Percentiles rank a stretch among this genome's conserved stretches.
Conservation (phyloP, 2,888 invertebrate species). For the Anarsia innoxiella region DNA sequence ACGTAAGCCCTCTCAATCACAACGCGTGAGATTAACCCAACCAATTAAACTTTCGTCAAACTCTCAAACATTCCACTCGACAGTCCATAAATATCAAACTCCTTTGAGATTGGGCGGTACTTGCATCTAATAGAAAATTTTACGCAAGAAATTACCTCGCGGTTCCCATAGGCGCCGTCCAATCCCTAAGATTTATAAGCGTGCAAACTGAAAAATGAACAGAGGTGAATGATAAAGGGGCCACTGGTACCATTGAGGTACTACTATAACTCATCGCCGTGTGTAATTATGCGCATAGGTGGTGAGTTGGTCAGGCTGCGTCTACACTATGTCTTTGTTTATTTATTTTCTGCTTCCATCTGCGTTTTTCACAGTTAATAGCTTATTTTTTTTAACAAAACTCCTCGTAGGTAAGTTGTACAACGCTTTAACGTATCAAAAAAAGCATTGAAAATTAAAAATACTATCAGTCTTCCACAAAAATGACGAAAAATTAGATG, state of each 20-base stretch:
- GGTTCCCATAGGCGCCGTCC: conserved; percentile 30
- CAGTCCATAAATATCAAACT: conserved; percentile 7
- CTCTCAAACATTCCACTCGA: conserved; percentile 4
- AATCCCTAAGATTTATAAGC: conserved; percentile 39
- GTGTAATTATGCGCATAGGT: conserved; percentile 24
- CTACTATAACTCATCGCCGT: conserved; percentile 35
- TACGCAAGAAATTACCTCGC: conserved; percentile 1
- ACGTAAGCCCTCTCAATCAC: not conserved
- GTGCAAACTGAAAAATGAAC: conserved; percentile 45
- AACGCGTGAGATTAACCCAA: conserved; percentile 3
- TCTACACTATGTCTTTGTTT: not conserved
- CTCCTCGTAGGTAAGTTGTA: too few relatives aligned
- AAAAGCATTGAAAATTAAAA: too few relatives aligned
- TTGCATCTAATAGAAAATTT: not conserved
- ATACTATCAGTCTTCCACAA: too few relatives aligned
- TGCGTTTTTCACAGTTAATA: too few relatives aligned
- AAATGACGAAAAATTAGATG: too few relatives aligned
- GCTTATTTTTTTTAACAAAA: too few relatives aligned
- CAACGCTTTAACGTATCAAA: too few relatives aligned
- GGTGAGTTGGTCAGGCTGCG: not conserved
- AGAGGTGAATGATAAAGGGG: conserved; percentile 40
- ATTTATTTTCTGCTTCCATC: too few relatives aligned
- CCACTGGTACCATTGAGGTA: conserved; percentile 25
- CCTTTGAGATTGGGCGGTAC: not conserved
- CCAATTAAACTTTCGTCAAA: conserved; percentile 11